Evolutionary conservation across 2,888 invertebrate genomes (phyloP).

Genomic region (Rhodophaea formosa): DNA sequence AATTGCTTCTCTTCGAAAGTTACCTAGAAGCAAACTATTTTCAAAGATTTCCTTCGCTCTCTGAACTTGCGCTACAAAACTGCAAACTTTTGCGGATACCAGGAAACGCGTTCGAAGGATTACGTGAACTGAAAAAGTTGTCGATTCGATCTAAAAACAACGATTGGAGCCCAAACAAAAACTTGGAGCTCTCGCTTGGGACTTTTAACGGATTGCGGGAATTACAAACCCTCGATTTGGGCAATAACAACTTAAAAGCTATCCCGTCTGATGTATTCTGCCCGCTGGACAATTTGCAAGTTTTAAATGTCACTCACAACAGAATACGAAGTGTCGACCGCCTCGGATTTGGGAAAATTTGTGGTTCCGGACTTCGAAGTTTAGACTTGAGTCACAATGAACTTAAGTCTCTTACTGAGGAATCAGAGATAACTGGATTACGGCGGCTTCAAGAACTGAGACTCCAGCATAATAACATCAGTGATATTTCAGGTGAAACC

Average conservation of each 20-base stretch:
- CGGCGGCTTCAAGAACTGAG: slow-evolving; percentile 89
- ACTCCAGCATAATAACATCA: slow-evolving; percentile 91
- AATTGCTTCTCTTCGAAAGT: slow-evolving; percentile 89
- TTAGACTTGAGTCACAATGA: slow-evolving; percentile 92
- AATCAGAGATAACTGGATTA: slow-evolving; percentile 87
- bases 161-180: slow-evolving; percentile 88
- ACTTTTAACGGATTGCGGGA: slow-evolving; percentile 90
- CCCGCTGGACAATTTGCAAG: slow-evolving; percentile 88
- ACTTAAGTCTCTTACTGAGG: slow-evolving; percentile 86
- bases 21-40: slow-evolving; percentile 87
- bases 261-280: slow-evolving; percentile 91
- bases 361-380: slow-evolving; percentile 86
- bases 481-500: slow-evolving; percentile 88
- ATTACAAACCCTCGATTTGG: slow-evolving; percentile 88
- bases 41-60: slow-evolving; percentile 86
- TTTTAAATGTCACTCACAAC: slow-evolving; percentile 91
- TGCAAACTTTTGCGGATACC: slow-evolving; percentile 91
- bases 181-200: slow-evolving; percentile 86
- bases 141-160: slow-evolving; percentile 89
- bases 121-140: slow-evolving; percentile 89
- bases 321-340: slow-evolving; percentile 88
- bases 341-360: slow-evolving; percentile 85
- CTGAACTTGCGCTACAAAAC: slow-evolving; percentile 87
- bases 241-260: slow-evolving; percentile 89
- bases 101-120: slow-evolving; percentile 89